A percentile compares a stretch with the other conserved stretches of the same genome.
Conservation (phyloP, 2,797 vertebrate genomes). For the Periparus ater region DNA sequence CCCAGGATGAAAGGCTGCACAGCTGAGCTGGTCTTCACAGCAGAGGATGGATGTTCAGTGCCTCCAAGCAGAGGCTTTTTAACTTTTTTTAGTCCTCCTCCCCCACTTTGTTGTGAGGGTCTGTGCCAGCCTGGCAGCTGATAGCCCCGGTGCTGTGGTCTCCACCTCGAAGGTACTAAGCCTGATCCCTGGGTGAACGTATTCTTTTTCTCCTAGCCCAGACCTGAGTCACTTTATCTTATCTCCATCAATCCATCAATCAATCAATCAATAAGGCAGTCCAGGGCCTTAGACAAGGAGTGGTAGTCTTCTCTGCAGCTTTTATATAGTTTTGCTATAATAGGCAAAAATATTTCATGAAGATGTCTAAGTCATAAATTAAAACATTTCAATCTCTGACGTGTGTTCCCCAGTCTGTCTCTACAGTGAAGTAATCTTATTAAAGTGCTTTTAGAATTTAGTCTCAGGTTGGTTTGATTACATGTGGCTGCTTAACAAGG, state of each 20-base stretch:
- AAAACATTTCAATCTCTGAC: background rate
- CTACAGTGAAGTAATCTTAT: background rate
- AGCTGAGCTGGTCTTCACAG: background rate
- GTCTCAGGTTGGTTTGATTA: background rate
- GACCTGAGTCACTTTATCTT: background rate
- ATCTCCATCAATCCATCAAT: no score
- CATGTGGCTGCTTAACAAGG: background rate
- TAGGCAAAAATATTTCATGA: background rate
- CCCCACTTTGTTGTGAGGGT: no score
- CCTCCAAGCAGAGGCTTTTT: background rate
- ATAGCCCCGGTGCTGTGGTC: rapidly evolving
- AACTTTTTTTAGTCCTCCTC: background rate
- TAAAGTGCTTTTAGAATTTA: background rate
- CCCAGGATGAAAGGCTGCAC: background rate
- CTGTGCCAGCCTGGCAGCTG: background rate
- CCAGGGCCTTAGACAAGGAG: background rate
- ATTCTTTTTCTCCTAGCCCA: background rate
- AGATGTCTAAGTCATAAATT: background rate
- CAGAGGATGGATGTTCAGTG: rapidly evolving
- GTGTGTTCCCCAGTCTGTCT: background rate
- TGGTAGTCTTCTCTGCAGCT: background rate
- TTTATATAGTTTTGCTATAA: background rate
- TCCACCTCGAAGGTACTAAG: background rate
- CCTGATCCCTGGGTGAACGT: background rate
- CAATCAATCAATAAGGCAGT: no score